phyloP scores from a whole-genome alignment of 1,140 invertebrate species.

The Drosophila kanapiae region DNA sequence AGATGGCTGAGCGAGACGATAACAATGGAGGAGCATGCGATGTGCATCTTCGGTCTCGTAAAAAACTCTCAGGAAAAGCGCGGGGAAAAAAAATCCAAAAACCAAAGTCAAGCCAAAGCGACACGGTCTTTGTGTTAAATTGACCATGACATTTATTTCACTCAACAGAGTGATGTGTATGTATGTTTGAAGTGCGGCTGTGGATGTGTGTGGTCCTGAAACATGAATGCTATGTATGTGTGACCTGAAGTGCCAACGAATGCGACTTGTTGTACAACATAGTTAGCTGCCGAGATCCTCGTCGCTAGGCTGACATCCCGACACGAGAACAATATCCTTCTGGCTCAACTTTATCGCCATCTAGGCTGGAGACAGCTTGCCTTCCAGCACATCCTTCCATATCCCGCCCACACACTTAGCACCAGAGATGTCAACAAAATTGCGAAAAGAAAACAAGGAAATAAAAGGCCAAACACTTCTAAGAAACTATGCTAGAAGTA shows the following conservation, averaged over 20 bases:
- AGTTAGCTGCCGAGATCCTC: conserved; percentile 39
- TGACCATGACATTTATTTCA: conserved; percentile 69
- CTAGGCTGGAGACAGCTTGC: conserved; percentile 20
- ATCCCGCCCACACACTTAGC: conserved; percentile 8
- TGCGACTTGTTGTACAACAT: conserved; percentile 35
- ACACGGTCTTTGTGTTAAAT: conserved; percentile 52
- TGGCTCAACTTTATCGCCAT: conserved; percentile 49
- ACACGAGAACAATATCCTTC: conserved; percentile 47
- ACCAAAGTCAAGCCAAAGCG: conserved; percentile 16
- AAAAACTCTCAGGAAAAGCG: conserved; percentile 11
- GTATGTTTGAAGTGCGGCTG: conserved; percentile 1
- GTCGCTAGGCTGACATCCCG: conserved; percentile 45
- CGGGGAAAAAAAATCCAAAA: background rate
- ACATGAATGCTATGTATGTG: background rate
- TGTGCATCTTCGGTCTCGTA: conserved; percentile 42
- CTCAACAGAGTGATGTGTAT: conserved; percentile 21
- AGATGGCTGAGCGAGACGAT: conserved; percentile 33
- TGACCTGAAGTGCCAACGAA: conserved; percentile 30
- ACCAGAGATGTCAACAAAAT: background rate
- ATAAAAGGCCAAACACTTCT: background rate
- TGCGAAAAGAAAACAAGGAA: background rate
- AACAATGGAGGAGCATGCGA: conserved; percentile 29
- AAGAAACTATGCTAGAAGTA: background rate
- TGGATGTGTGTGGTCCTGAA: conserved; percentile 6
- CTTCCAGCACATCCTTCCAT: conserved; percentile 12